Conservation (phyloP, 2,797 vertebrate species). For the Anolis apletophallus region DNA sequence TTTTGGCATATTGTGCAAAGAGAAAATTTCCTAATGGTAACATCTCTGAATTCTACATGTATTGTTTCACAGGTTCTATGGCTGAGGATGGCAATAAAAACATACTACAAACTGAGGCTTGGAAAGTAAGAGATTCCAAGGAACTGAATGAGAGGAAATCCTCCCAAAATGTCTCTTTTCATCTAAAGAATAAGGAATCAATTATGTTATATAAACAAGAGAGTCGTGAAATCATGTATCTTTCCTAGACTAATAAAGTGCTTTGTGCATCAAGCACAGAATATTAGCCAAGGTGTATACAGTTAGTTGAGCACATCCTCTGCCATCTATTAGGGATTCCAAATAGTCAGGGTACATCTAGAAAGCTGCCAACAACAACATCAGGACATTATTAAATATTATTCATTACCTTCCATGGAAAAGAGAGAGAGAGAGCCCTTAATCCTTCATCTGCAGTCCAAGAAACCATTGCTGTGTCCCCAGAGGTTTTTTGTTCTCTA, state of each 20-base stretch:
- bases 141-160: not conserved
- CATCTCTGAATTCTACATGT: not conserved
- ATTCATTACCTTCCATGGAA: constrained; percentile 70
- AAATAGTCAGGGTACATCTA: constrained; percentile 58
- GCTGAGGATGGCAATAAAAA: not conserved
- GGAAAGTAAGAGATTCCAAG: not conserved
- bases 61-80: not conserved
- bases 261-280: constrained; percentile 26
- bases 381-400: constrained; percentile 73
- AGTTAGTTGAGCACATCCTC: constrained; percentile 62
- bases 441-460: constrained; percentile 62
- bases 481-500: constrained; percentile 60
- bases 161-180: not conserved
- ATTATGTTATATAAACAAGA: constrained; percentile 1
- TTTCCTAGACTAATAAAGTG: constrained; percentile 54
- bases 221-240: constrained; percentile 12
- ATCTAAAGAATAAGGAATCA: not conserved
- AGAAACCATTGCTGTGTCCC: constrained; percentile 65
- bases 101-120: not conserved
- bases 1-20: not conserved
- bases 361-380: constrained; percentile 69
- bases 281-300: constrained; percentile 56
- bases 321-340: constrained; percentile 61
- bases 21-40: not conserved
- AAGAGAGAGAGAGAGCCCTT: constrained; percentile 66